phyloP scores from a whole-genome alignment of 2,888 invertebrate genomes.

The Acleris laterana region DNA sequence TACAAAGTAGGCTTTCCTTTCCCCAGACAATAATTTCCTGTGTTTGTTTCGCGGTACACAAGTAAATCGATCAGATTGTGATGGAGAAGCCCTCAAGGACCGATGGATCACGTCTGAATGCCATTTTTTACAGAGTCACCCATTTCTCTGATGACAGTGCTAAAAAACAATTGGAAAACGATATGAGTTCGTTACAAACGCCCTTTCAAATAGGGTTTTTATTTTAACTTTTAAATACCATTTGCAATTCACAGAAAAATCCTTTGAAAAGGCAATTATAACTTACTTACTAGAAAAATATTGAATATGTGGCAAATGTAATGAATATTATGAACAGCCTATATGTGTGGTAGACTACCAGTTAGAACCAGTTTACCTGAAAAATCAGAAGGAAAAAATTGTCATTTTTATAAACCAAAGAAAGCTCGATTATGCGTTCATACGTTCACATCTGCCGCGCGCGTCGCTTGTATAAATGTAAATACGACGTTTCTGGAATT shows the following conservation, averaged over 20 bases:
- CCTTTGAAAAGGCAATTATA: too few species aligned
- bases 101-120: constrained; percentile 18
- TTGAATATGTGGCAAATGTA: too few species aligned
- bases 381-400: constrained; percentile 6
- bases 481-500: constrained; percentile 35
- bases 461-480: constrained; percentile 37
- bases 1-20: constrained; percentile 8
- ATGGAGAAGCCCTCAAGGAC: constrained; percentile 4
- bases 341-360: too few species aligned
- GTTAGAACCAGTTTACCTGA: constrained; percentile 11
- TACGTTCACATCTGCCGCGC: constrained; percentile 33
- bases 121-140: constrained; percentile 1
- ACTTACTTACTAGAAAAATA: too few species aligned
- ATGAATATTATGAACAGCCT: too few species aligned
- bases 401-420: constrained; percentile 32
- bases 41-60: constrained; percentile 12
- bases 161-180: background rate
- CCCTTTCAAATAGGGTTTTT: too few species aligned
- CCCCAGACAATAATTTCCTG: constrained; percentile 28
- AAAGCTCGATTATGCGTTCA: constrained; percentile 39
- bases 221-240: too few species aligned
- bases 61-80: constrained; percentile 12
- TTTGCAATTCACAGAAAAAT: too few species aligned
- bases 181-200: too few species aligned
- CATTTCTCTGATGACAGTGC: background rate